phyloP scores from a whole-genome alignment of 1,140 invertebrate species.

The Penaeus japonicus region DNA sequence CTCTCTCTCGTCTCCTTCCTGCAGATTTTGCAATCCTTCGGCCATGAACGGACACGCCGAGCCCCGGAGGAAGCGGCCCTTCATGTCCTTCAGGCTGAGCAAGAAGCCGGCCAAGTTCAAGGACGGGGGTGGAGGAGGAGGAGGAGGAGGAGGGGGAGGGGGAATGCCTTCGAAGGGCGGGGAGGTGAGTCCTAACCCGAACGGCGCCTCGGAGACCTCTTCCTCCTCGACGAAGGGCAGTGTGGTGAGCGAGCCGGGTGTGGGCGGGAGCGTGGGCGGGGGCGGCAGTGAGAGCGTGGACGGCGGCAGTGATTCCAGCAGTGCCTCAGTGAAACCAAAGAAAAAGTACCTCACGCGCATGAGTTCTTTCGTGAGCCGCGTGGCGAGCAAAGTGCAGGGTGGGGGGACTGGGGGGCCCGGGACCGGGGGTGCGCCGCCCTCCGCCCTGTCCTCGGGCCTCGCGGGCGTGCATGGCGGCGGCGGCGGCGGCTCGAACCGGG shows the following conservation, averaged over 20 bases:
- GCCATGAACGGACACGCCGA: conserved; percentile 55
- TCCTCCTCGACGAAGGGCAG: no score
- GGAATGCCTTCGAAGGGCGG: background rate
- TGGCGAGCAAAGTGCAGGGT: conserved; percentile 56
- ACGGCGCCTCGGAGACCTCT: background rate
- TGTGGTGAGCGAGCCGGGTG: no score
- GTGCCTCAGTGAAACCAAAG: conserved; percentile 57
- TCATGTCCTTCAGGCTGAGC: conserved; percentile 57
- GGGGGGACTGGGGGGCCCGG: background rate
- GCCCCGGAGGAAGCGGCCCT: conserved; percentile 47
- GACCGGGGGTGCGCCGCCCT: background rate
- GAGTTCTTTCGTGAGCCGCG: conserved; percentile 56
- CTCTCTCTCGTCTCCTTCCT: background rate
- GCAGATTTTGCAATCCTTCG: conserved; percentile 56
- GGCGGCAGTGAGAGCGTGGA: conserved; percentile 45
- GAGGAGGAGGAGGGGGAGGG: background rate
- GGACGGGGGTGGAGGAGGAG: conserved; percentile 25
- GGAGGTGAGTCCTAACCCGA: background rate
- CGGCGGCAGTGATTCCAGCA: conserved; percentile 52
- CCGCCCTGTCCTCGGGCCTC: background rate
- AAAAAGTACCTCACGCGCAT: conserved; percentile 56
- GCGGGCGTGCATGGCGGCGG: background rate
- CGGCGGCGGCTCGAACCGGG: background rate
- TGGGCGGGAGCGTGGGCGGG: conserved; percentile 10
- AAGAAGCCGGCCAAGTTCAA: conserved; percentile 50